Evolutionary conservation across 2,888 invertebrate species (phyloP).

Genomic region (Ceratothoa steindachneri): DNA sequence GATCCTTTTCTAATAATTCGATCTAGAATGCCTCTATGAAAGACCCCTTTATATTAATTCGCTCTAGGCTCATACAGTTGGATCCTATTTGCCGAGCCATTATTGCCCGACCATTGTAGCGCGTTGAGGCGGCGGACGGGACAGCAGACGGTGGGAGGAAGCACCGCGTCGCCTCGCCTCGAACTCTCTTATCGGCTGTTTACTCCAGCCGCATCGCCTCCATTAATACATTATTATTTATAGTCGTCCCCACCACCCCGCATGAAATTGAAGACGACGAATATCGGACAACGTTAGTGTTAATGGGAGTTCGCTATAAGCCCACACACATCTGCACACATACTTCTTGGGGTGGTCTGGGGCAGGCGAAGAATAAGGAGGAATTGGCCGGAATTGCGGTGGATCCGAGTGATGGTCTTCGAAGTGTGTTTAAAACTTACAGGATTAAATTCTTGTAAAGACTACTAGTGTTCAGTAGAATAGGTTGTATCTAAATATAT

Average conservation of each 20-base stretch:
- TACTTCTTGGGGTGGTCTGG: too few relatives aligned
- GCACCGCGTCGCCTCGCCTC: neutral
- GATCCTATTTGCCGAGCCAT: neutral
- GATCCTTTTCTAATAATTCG: too few relatives aligned
- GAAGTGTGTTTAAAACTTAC: too few relatives aligned
- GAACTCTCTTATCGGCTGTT: neutral
- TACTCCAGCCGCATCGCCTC: neutral
- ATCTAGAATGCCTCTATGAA: too few relatives aligned
- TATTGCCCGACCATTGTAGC: neutral
- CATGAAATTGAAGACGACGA: neutral
- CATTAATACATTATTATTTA: constrained; percentile 11
- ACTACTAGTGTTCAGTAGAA: too few relatives aligned
- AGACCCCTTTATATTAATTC: too few relatives aligned
- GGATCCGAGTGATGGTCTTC: too few relatives aligned
- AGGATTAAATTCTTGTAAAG: too few relatives aligned
- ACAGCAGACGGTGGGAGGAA: neutral
- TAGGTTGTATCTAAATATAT: too few relatives aligned
- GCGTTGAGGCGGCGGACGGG: neutral
- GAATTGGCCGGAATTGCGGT: too few relatives aligned
- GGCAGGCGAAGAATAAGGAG: too few relatives aligned
- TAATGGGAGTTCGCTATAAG: neutral
- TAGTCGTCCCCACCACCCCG: neutral
- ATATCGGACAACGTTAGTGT: neutral
- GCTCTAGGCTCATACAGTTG: too few relatives aligned
- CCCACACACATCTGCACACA: neutral